Base-by-base conservation (phyloP, 2,113 vertebrate genomes). In the Elachura formosa region DNA sequence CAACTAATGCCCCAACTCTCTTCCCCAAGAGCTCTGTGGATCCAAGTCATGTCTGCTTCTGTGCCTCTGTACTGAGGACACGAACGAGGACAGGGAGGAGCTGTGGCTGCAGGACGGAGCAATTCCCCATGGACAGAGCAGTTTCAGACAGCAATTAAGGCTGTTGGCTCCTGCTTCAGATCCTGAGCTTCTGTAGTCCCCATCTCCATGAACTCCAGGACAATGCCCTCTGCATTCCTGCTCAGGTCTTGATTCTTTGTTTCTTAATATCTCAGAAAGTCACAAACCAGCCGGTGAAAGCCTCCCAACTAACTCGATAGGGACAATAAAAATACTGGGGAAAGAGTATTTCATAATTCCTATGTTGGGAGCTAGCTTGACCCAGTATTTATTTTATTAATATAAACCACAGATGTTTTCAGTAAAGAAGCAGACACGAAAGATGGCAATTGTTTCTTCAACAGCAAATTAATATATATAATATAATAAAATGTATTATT, bases 1-100 rank as follows among this genome's bases (percentile, higher is more conserved):
- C 41, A 56, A 3, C 10, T 5, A 28, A 62, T 43, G 61, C 21
- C 14, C 41, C 51, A 51, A 38, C 6, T 80, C 55, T 63, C 13
- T 28, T 79, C 34, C 54, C 24, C 0, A 0, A 54, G 56, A 59
- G 13, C 26, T 34, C 56, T 0, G 0, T 4, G 34, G 20, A 25
- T 58, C 62, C 41, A 55, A 21, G 54, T 2, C 52, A 34, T 2
- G 0, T 4, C 20, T 36, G n/a, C 43, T 26, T 17, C 18, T 34
- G 6, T 25, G n/a, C 5, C 41, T 49, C 63, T 23, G 31, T 15
- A 0, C 46, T 33, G 64, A 63, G 64, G 68, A 34, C 18, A 48
- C 3, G 33, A 10, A 10, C 4, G 4, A 10, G 34, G 48, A 31
- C 46, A 22, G 45, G 43, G 49, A 38, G 1, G 56, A 84, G 64